Base-by-base conservation (phyloP, 2,113 vertebrate species). In the Lasiurus cinereus region DNA sequence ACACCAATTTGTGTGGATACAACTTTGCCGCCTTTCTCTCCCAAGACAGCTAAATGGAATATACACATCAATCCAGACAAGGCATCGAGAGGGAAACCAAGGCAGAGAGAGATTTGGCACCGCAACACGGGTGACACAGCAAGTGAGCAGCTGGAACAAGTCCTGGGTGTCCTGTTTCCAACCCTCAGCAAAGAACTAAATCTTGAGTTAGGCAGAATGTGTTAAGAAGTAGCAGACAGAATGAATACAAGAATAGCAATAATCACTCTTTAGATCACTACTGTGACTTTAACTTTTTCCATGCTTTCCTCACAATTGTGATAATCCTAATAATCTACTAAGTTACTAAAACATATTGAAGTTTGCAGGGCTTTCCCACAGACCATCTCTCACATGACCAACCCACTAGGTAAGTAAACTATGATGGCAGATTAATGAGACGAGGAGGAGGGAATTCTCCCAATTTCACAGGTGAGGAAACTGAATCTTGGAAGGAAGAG, bases 121-220 rank as follows among this genome's bases (percentile, higher is more conserved):
- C 66, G 73, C 29, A 88, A 59, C 27, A 90, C 90, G 91, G 64
- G 94, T 97, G 96, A 96, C 94, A 96, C 82, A 95, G 94, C 93
- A 96, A 94, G 74, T 83, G 85, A 95, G 92, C 96, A 97, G 85
- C 92, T 96, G 96, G 89, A 79, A 92, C 89, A 95, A 93, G 94
- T 91, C 93, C 94, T 69, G 88, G 96, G 93, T 94, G 93, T 95
- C 67, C 88, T 94, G 48, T 82, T 91, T 95, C 89, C 93, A 96
- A 74, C 39, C 50, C 77, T 96, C 94, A 91, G 86, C 67, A 66
- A 90, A 97, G 82, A 92, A 69, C 8, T 50, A 56, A 56, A 80
- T 92, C 87, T 93, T 77, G 91, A 95, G 83, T 86, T 80, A 92
- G 69, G 50, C 84, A 93, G 76, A 93, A 82, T 52, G 21, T 52